Percentiles rank a stretch among this genome's conserved stretches.
Evolutionary conservation across 2,113 vertebrate genomes (phyloP).

Genomic region (Nannobrachium achirus): DNA sequence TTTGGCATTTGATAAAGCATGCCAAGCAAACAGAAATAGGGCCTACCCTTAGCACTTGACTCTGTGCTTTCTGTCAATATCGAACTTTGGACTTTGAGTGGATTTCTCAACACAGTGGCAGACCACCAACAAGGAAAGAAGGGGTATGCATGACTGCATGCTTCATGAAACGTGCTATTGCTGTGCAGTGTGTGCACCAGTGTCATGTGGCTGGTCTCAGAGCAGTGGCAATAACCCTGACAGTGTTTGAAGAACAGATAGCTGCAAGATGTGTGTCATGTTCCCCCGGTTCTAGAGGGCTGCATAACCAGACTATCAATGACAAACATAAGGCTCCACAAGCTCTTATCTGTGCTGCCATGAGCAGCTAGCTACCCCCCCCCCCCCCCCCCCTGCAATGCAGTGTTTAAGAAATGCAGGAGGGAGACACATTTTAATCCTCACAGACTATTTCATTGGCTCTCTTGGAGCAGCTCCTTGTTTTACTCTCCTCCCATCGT

Average conservation of each 20-base stretch:
- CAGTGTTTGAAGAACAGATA: constrained; percentile 62
- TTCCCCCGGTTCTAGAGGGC: constrained; percentile 35
- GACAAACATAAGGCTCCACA: constrained; percentile 54
- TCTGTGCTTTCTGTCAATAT: constrained; percentile 54
- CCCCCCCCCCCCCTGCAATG: constrained; percentile 74
- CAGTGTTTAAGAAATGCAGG: constrained; percentile 64
- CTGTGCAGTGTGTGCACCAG: constrained; percentile 11
- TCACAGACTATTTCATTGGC: constrained; percentile 55
- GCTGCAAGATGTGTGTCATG: constrained; percentile 55
- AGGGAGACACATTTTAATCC: constrained; percentile 52
- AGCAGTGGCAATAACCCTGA: constrained; percentile 38
- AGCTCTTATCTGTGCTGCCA: constrained; percentile 71
- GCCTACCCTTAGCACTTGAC: constrained; percentile 8
- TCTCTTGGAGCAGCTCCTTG: constrained; percentile 24
- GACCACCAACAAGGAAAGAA: constrained; percentile 28
- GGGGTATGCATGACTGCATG: constrained; percentile 12
- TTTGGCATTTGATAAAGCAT: constrained; percentile 2
- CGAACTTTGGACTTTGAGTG: constrained; percentile 45
- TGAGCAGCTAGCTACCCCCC: constrained; percentile 67
- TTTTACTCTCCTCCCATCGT: constrained; percentile 20
- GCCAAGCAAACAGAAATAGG: constrained; percentile 3
- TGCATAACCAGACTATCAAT: constrained; percentile 62
- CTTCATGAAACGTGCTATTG: constrained; percentile 35
- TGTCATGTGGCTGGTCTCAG: constrained; percentile 5
- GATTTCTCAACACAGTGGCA: constrained; percentile 36